Evolutionary conservation across 2,113 vertebrate species (phyloP).

Genomic region (Trochalopteron elliotii): DNA sequence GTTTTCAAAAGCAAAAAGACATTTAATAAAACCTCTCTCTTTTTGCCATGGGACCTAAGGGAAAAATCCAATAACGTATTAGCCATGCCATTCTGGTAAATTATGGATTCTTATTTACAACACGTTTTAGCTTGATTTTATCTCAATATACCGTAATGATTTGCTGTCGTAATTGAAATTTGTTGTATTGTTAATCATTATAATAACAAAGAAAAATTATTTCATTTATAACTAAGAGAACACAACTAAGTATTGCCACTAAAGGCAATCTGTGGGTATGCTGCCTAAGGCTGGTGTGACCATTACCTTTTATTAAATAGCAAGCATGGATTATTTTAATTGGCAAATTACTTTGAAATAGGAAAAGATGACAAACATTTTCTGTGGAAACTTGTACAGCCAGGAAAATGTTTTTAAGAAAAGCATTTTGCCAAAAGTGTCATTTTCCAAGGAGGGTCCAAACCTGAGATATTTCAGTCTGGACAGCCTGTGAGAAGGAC

Average conservation of each 20-base stretch:
- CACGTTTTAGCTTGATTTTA: not conserved
- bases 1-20: conserved; percentile 35
- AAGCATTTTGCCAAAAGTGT: not conserved
- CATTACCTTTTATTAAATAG: not conserved
- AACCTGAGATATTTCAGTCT: not conserved
- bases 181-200: conserved; percentile 33
- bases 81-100: not conserved
- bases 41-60: not conserved
- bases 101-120: conserved; percentile 27
- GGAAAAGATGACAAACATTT: not conserved
- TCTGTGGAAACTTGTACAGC: not conserved
- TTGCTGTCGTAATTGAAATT: conserved; percentile 9
- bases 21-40: conserved; percentile 47
- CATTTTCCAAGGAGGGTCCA: not conserved
- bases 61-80: conserved; percentile 27
- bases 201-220: not conserved
- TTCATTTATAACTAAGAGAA: not conserved
- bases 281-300: not conserved
- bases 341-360: not conserved
- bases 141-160: conserved; percentile 29
- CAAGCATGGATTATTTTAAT: not conserved
- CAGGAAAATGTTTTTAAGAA: not conserved
- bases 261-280: not conserved
- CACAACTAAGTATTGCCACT: not conserved
- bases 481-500: not conserved